phyloP scores from a whole-genome alignment of 2,113 vertebrate species.

The Lophius piscatorius region DNA sequence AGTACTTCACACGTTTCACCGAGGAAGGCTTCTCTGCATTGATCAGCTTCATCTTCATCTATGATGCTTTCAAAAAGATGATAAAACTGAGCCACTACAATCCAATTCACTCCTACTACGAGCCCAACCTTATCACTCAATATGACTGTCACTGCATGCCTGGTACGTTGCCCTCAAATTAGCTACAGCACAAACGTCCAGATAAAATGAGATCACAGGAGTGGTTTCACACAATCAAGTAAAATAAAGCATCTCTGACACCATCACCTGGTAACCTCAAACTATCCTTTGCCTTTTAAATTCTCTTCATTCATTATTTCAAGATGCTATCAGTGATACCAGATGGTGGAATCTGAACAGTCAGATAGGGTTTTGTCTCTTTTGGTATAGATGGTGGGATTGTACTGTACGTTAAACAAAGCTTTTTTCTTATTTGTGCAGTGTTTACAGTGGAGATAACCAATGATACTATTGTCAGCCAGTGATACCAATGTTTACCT shows the following conservation, averaged over 20 bases:
- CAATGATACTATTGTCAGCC: slow-evolving; percentile 21
- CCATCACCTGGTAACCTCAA: background rate
- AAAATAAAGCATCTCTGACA: background rate
- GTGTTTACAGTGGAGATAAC: slow-evolving; percentile 43
- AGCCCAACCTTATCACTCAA: slow-evolving; percentile 82
- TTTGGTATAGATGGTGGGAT: background rate
- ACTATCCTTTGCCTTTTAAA: background rate
- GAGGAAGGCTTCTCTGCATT: slow-evolving; percentile 96
- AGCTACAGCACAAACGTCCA: background rate
- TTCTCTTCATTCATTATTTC: background rate
- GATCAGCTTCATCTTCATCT: slow-evolving; percentile 99
- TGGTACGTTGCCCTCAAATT: slow-evolving; percentile 33
- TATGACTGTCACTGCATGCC: slow-evolving; percentile 88
- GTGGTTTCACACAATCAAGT: background rate
- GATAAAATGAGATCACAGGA: background rate
- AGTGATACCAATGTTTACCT: slow-evolving; percentile 53
- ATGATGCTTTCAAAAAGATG: slow-evolving; percentile 98
- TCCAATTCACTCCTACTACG: slow-evolving; percentile 86
- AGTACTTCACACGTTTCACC: slow-evolving; percentile 97
- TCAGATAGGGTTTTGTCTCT: background rate
- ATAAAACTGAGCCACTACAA: slow-evolving; percentile 91
- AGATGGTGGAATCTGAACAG: slow-evolving; percentile 11
- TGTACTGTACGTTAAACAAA: slow-evolving; percentile 11
- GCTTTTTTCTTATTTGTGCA: background rate
- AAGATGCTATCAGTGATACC: background rate